These are phyloP conservation scores for Ceratina japonica DNA, from an alignment of 1,140 invertebrate species.

Conservation along the genomic window DNA sequence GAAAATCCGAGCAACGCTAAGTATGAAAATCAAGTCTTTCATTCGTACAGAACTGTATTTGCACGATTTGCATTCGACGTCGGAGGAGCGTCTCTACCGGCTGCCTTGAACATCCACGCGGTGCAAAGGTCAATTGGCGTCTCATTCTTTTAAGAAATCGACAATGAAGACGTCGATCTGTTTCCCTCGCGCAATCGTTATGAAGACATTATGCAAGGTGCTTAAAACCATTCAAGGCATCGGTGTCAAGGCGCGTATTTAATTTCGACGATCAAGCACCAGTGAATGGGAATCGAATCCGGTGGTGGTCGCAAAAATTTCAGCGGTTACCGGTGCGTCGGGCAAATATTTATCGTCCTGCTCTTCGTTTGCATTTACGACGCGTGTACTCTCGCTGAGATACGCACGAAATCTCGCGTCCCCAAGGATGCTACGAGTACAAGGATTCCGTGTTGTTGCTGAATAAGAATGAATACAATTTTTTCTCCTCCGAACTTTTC, in stretches of 20 bases:
- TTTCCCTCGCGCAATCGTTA: background rate
- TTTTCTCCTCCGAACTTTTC: background rate
- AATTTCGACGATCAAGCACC: constrained; percentile 34
- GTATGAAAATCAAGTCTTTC: too few species aligned
- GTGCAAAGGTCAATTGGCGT: background rate
- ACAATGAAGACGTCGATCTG: background rate
- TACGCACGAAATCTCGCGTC: constrained; percentile 16
- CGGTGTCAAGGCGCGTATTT: constrained; percentile 39
- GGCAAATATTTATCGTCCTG: constrained; percentile 30
- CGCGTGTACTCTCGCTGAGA: background rate
- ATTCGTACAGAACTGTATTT: too few species aligned
- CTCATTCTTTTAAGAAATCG: background rate
- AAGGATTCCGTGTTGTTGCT: background rate
- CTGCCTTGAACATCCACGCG: background rate
- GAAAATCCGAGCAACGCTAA: too few species aligned
- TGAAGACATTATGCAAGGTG: constrained; percentile 26
- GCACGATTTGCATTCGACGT: too few species aligned
- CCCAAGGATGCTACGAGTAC: background rate
- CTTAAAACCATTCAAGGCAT: background rate
- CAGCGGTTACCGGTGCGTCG: background rate
- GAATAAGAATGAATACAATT: constrained; percentile 9
- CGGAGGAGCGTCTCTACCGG: too few species aligned
- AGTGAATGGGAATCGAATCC: constrained; percentile 30
- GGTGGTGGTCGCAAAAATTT: constrained; percentile 11
- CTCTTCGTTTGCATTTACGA: constrained; percentile 30